A percentile compares a stretch with the other conserved stretches of the same genome.
phyloP scores from a whole-genome alignment of 2,888 invertebrate species.

The Spilarctia lutea region DNA sequence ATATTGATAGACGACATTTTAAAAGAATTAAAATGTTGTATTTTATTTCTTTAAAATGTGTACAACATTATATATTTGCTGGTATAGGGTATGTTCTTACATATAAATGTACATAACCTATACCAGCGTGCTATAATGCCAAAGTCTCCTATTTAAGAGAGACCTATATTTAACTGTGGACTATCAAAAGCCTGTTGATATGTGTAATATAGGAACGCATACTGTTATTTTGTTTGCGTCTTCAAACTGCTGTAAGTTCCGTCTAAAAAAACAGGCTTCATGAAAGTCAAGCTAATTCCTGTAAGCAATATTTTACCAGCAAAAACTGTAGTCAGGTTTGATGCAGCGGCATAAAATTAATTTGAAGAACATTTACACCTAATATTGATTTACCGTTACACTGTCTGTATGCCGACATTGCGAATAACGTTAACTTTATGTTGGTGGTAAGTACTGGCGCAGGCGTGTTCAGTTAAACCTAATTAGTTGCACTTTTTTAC shows the following conservation, averaged over 20 bases:
- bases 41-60: too few species aligned
- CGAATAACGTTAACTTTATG: slow-evolving; percentile 56
- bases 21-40: too few species aligned
- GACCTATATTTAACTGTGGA: too few species aligned
- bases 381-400: slow-evolving; percentile 50
- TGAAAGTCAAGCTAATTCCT: not conserved
- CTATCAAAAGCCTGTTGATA: too few species aligned
- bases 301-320: not conserved
- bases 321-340: not conserved
- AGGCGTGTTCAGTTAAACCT: slow-evolving; percentile 60
- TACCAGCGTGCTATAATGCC: too few species aligned
- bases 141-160: too few species aligned
- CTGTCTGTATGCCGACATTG: slow-evolving; percentile 46
- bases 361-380: slow-evolving; percentile 11
- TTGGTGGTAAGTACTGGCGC: slow-evolving; percentile 45
- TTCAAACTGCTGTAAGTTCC: not conserved
- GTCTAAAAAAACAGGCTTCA: not conserved
- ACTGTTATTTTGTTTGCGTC: not conserved
- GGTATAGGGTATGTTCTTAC: too few species aligned
- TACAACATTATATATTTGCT: not conserved
- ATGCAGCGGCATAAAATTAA: not conserved
- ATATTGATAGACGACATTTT: too few species aligned
- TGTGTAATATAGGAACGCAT: not conserved
- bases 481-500: slow-evolving; percentile 71
- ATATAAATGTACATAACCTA: too few species aligned